Conservation (phyloP, 2,888 invertebrate genomes). For the Cybosia mesomella region DNA sequence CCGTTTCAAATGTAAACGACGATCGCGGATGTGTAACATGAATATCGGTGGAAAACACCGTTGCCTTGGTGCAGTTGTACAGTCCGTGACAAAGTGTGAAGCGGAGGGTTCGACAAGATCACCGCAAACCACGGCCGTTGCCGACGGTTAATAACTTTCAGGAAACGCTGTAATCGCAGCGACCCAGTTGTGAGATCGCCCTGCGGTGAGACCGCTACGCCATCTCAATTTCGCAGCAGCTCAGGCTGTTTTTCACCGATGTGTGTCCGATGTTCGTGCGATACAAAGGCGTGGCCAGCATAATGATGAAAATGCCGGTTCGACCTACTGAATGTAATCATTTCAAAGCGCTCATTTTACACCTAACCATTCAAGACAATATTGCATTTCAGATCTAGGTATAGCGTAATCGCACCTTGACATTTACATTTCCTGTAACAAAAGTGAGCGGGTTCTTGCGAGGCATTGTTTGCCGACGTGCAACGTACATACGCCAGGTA, state of each 20-base stretch:
- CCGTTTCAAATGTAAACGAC: conserved; percentile 73
- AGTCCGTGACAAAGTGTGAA: conserved; percentile 52
- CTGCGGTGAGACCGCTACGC: conserved; percentile 72
- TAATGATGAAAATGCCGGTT: conserved; percentile 62
- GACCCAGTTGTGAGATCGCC: conserved; percentile 69
- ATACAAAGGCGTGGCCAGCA: conserved; percentile 60
- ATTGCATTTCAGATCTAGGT: conserved; percentile 59
- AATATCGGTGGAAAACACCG: conserved; percentile 62
- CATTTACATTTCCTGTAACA: conserved; percentile 59
- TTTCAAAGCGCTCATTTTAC: conserved; percentile 51
- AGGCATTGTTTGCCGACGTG: conserved; percentile 62
- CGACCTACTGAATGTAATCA: conserved; percentile 58
- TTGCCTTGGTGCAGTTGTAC: conserved; percentile 57
- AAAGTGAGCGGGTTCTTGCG: conserved; percentile 59
- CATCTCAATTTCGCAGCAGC: conserved; percentile 61
- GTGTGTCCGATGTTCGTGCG: conserved; percentile 58
- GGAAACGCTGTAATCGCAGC: conserved; percentile 70
- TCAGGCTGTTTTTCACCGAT: conserved; percentile 64
- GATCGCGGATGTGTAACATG: conserved; percentile 79
- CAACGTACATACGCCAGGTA: conserved; percentile 22
- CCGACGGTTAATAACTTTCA: conserved; percentile 72
- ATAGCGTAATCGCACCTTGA: conserved; percentile 55
- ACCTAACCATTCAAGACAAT: conserved; percentile 55
- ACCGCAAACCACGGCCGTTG: conserved; percentile 70
- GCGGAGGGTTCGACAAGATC: conserved; percentile 57